Conservation (phyloP, 2,888 invertebrate genomes). For the Hemicrepidius hirtus region DNA sequence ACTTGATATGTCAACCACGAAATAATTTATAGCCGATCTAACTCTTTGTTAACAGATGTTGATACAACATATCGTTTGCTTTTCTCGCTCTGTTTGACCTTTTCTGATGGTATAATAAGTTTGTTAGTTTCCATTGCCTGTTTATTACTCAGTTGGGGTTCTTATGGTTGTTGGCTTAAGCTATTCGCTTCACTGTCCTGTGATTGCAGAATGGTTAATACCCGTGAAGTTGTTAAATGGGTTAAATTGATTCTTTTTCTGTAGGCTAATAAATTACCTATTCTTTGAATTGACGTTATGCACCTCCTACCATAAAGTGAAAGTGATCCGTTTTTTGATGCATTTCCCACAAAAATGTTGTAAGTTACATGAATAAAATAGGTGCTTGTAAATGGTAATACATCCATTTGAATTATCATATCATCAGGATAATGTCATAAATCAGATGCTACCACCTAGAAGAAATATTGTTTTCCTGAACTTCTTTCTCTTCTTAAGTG, state of each 20-base stretch:
- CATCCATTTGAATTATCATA: too few species aligned
- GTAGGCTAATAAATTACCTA: too few species aligned
- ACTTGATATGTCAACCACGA: constrained; percentile 44
- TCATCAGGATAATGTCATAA: too few species aligned
- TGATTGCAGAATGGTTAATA: neutral
- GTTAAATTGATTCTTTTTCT: neutral
- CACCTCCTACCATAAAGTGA: too few species aligned
- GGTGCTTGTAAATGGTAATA: too few species aligned
- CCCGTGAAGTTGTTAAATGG: constrained; percentile 5
- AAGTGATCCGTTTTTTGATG: too few species aligned
- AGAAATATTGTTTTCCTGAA: too few species aligned
- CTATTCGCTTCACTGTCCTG: constrained; percentile 5
- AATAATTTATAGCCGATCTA: constrained; percentile 41
- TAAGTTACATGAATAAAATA: too few species aligned
- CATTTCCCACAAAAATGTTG: too few species aligned
- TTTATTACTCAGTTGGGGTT: constrained; percentile 2
- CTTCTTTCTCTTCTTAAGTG: too few species aligned
- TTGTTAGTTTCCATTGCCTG: constrained; percentile 21
- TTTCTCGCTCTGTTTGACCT: constrained; percentile 28
- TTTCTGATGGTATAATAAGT: constrained; percentile 34
- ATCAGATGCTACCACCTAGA: too few species aligned
- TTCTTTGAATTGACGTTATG: too few species aligned
- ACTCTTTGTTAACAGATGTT: constrained; percentile 41
- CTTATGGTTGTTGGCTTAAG: neutral
- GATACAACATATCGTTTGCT: constrained; percentile 39